phyloP scores from a whole-genome alignment of 2,888 invertebrate genomes.

The Aporophyla lueneburgensis region DNA sequence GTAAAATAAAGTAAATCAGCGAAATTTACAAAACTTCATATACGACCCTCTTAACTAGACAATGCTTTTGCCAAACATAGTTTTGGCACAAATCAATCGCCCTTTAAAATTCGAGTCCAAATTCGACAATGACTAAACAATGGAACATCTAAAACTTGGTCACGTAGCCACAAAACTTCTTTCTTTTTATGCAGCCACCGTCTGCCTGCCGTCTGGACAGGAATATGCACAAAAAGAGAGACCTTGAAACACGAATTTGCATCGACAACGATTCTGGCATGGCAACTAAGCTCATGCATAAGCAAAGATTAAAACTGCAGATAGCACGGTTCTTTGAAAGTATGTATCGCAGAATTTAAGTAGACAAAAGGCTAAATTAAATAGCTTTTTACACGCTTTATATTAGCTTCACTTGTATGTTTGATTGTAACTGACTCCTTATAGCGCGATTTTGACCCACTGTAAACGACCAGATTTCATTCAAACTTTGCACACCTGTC shows the following conservation, averaged over 20 bases:
- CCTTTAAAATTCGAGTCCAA: background rate
- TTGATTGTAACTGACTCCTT: too few relatives aligned
- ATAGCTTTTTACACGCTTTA: background rate
- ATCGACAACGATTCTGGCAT: slow-evolving; percentile 45
- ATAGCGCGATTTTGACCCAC: too few relatives aligned
- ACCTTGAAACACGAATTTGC: slow-evolving; percentile 73
- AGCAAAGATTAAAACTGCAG: slow-evolving; percentile 46
- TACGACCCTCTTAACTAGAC: too few relatives aligned
- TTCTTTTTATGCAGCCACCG: slow-evolving; percentile 64
- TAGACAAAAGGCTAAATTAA: background rate
- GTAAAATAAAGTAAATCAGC: too few relatives aligned
- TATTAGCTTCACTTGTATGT: too few relatives aligned
- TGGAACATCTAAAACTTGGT: slow-evolving; percentile 27
- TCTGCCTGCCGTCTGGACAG: slow-evolving; percentile 60
- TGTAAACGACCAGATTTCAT: too few relatives aligned
- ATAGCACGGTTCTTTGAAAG: slow-evolving; percentile 19
- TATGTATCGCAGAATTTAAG: background rate
- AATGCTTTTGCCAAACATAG: too few relatives aligned
- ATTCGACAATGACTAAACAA: slow-evolving; percentile 1
- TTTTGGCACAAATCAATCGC: slow-evolving; percentile 3
- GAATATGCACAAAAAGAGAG: slow-evolving; percentile 69
- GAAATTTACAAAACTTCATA: too few relatives aligned
- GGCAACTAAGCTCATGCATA: slow-evolving; percentile 37
- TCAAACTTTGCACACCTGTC: too few relatives aligned
- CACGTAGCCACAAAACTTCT: slow-evolving; percentile 54